Evolutionary conservation across 2,888 invertebrate species (phyloP), one percentile per base, ranked within the genome.

Genomic region (Allophyes oxyacanthae): DNA sequence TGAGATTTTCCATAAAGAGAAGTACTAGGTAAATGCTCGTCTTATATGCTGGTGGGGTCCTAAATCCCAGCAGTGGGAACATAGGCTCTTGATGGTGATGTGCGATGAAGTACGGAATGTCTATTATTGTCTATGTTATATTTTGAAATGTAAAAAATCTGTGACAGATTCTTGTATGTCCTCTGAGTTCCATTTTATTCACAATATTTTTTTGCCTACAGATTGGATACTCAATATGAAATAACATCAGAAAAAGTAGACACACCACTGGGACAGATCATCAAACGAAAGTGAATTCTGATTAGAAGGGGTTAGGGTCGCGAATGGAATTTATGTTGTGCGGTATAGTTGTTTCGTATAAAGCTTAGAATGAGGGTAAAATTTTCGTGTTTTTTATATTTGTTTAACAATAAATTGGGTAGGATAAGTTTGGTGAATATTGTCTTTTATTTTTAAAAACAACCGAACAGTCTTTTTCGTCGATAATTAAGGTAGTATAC

Each of bases 181-280:
- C 25, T 25, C 6, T 25, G 25, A 5, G 6, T 25, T 25, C 25
- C 25, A 4, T n/a, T 4, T 1, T 6, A 33, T 34, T 38, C 5
- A 25, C 7, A 10, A 38, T 1, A 13, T n/a, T 14, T n/a, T 46
- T 57, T 64, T 52, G 15, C 60, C 79, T 71, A 2, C 86, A 92
- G 92, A 68, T 66, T 91, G 77, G 91, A 92, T 34, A 91, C 90
- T 0, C 89, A 91, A 43, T 90, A 81, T 72, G 92, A 91, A 65
- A 76, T 92, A 37, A 81, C 88, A 0, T 84, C 90, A 0, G 90
- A 92, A 60, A 88, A 87, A 51, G 60, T 90, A 56, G 88, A 90
- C 53, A 81, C 87, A 0, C 88, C 89, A 0, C 81, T 79, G 0
- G 85, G 82, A 0, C 86, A 89, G 64, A n/a, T 63, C 0, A 74